These are phyloP conservation scores for Antechinus stuartii DNA, from an alignment of 2,113 vertebrate genomes.

Conservation along the genomic window DNA sequence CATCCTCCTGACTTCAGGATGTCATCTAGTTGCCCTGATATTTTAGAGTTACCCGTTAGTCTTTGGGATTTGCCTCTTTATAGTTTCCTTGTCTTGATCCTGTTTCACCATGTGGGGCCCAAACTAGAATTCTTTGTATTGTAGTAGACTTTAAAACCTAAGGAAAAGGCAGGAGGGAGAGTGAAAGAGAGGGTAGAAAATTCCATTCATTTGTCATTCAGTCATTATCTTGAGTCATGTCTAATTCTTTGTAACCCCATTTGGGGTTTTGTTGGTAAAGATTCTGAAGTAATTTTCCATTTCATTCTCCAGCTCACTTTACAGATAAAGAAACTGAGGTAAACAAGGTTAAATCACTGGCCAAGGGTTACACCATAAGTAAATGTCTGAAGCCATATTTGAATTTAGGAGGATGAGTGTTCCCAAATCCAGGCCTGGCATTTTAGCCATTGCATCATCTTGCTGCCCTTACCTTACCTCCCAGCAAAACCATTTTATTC, in stretches of 20 bases:
- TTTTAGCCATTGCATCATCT: neutral
- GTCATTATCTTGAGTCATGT: neutral
- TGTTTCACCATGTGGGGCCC: neutral
- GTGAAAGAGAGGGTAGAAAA: neutral
- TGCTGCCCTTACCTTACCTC: neutral
- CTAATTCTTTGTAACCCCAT: neutral
- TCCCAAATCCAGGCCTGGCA: neutral
- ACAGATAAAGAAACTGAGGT: neutral
- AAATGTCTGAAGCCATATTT: neutral
- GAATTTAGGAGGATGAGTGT: neutral
- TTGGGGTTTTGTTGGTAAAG: neutral
- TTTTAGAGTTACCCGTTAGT: neutral
- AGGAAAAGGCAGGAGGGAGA: neutral
- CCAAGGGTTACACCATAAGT: neutral
- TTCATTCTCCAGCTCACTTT: neutral
- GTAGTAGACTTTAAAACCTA: neutral
- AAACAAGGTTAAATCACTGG: neutral
- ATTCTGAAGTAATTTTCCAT: neutral
- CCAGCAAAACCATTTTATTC: neutral
- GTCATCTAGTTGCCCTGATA: too few relatives aligned
- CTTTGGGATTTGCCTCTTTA: neutral
- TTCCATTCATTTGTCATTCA: neutral
- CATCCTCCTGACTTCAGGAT: too few relatives aligned
- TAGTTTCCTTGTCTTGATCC: neutral
- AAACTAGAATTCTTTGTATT: neutral